Evolutionary conservation across 2,113 vertebrate genomes (phyloP).

Genomic region (Heteronetta atricapilla): DNA sequence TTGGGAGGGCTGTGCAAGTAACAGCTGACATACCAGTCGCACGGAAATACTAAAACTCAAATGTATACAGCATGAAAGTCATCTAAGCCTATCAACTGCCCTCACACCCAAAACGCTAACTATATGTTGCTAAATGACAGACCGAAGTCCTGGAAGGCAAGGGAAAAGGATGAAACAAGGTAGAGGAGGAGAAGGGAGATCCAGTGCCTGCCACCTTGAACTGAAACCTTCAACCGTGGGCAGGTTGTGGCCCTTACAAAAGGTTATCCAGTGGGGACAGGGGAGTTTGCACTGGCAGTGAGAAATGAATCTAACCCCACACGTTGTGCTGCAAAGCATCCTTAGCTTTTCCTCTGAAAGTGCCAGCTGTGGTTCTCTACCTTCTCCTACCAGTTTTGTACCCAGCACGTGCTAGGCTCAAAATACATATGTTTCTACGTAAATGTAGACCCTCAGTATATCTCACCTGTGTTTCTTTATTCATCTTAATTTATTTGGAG

Average conservation of each 20-base stretch:
- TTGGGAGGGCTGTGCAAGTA: background rate
- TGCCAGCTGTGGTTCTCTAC: background rate
- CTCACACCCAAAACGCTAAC: background rate
- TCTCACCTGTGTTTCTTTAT: background rate
- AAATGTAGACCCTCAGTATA: rapidly evolving
- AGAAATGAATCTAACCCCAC: background rate
- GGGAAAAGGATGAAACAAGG: background rate
- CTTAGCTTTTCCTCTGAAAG: background rate
- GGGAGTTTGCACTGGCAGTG: background rate
- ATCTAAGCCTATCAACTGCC: background rate
- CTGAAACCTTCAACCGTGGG: rapidly evolving
- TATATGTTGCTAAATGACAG: background rate
- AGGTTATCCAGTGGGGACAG: background rate
- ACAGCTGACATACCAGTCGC: background rate
- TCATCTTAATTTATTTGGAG: background rate
- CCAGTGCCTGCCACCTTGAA: background rate
- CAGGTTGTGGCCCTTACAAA: background rate
- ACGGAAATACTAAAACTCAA: background rate
- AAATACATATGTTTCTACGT: background rate
- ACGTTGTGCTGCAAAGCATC: background rate
- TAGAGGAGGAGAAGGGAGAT: rapidly evolving
- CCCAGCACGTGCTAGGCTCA: rapidly evolving
- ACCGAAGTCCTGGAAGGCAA: background rate
- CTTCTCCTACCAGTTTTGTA: background rate
- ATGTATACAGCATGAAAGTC: background rate